Evolutionary conservation across 2,888 invertebrate species (phyloP).

Genomic region (Magallana nippona): DNA sequence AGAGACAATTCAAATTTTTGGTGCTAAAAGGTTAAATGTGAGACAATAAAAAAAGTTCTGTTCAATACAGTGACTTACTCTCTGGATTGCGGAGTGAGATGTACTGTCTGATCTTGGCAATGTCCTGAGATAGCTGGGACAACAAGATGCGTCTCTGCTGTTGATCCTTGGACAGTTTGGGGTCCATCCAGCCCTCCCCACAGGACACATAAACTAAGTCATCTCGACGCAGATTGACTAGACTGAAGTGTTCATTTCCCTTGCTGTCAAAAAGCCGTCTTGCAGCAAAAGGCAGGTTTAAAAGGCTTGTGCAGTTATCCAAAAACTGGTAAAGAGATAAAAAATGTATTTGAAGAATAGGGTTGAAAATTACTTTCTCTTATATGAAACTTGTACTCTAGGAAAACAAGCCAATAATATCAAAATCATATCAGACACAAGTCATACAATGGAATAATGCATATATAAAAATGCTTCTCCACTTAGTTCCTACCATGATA

Average conservation of each 20-base stretch:
- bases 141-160: slow-evolving; percentile 77
- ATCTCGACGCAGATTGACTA: slow-evolving; percentile 74
- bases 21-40: no score
- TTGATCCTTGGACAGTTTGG: slow-evolving; percentile 75
- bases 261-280: slow-evolving; percentile 77
- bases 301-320: slow-evolving; percentile 75
- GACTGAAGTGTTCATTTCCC: slow-evolving; percentile 77
- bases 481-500: slow-evolving; percentile 65
- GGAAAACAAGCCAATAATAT: no score
- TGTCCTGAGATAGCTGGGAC: slow-evolving; percentile 76
- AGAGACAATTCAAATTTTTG: no score
- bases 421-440: no score
- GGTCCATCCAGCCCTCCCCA: slow-evolving; percentile 79
- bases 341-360: neutral
- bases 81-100: slow-evolving; percentile 75
- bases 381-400: no score
- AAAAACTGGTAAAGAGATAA: slow-evolving; percentile 73
- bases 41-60: no score
- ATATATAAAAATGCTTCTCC: no score
- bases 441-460: no score
- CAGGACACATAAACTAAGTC: slow-evolving; percentile 77
- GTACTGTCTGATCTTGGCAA: slow-evolving; percentile 77
- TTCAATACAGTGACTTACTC: slow-evolving; percentile 61
- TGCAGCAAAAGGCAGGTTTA: slow-evolving; percentile 78
- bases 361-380: neutral